Evolutionary conservation across 2,797 vertebrate genomes (phyloP), one percentile per base, ranked within the genome.

Genomic region (Nannoperca obscura): DNA sequence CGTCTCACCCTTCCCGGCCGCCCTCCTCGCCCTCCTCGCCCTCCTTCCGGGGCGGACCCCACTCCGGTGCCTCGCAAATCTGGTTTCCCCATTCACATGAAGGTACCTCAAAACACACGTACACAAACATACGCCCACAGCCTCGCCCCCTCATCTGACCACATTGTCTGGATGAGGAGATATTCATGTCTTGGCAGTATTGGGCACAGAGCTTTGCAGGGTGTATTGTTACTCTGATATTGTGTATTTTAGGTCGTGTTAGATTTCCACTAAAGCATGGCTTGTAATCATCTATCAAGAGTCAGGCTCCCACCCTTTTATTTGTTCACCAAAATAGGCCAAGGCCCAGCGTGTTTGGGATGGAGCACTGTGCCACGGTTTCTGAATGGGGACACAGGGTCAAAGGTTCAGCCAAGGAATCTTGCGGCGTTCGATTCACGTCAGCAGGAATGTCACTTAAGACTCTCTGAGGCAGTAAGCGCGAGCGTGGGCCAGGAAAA

Each of bases 61-160:
- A 98, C 94, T 97, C 98, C 0, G 91, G 96, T 85, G 93, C 97
- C 82, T 98, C 98, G 20, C 98, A 99, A 95, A 96, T 99, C 93
- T 99, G 98, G 98, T 98, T 99, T 90, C 97, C 98, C 32, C 98
- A 99, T 93, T 96, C 98, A 52, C 98, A 99, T 9, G 98, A 99
- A 97, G 98, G 98, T 99, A 96, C 78, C 62, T 80, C 63, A n/a
- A 78, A 72, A 67, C 83, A 89, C 82, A 54, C 55, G 34, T 46
- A 75, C 78, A 86, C 59, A 78, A 65, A 79, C 63, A 83, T 81
- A 76, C 12, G 11, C 20, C 46, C 83, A 24, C 20, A 71, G 30
- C 44, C 60, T 74, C 69, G 54, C 54, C 22, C 67, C 53, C 58
- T 81, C 74, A 70, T 65, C 59, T 76, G 57, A 87, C 70, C 52